These are phyloP conservation scores for Solenopsis invicta DNA, from an alignment of 1,140 invertebrate genomes.

Conservation along the genomic window DNA sequence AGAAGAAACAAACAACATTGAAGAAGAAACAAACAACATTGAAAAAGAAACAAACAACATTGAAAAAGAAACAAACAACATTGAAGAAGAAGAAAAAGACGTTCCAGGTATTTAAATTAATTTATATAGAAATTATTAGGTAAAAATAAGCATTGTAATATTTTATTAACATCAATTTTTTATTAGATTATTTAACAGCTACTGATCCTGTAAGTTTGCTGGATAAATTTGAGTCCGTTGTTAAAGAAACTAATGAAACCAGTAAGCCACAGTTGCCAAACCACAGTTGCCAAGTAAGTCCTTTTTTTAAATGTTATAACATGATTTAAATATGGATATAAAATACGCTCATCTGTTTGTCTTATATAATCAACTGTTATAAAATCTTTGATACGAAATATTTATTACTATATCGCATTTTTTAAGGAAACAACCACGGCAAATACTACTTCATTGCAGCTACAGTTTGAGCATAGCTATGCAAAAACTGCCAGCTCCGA, in stretches of 20 bases:
- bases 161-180: slow-evolving; percentile 45
- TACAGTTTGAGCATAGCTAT: slow-evolving; percentile 88
- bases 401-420: not conserved
- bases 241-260: too few relatives aligned
- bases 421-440: not conserved
- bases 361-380: not conserved
- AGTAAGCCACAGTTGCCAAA: too few relatives aligned
- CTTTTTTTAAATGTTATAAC: not conserved
- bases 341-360: not conserved
- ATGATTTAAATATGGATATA: not conserved
- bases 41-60: not conserved
- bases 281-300: slow-evolving; percentile 7
- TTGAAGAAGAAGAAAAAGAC: slow-evolving; percentile 41
- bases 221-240: slow-evolving; percentile 87
- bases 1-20: not conserved
- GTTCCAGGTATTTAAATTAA: slow-evolving; percentile 72
- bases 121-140: not conserved
- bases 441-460: too few relatives aligned
- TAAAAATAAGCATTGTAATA: not conserved
- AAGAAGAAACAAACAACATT: not conserved
- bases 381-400: not conserved
- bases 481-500: slow-evolving; percentile 80
- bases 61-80: not conserved
- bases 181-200: slow-evolving; percentile 84
- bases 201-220: slow-evolving; percentile 86